A percentile compares a stretch with the other conserved stretches of the same genome.
These are phyloP conservation scores for Prunella himalayana DNA, from an alignment of 2,113 vertebrate genomes.

Conservation along the genomic window DNA sequence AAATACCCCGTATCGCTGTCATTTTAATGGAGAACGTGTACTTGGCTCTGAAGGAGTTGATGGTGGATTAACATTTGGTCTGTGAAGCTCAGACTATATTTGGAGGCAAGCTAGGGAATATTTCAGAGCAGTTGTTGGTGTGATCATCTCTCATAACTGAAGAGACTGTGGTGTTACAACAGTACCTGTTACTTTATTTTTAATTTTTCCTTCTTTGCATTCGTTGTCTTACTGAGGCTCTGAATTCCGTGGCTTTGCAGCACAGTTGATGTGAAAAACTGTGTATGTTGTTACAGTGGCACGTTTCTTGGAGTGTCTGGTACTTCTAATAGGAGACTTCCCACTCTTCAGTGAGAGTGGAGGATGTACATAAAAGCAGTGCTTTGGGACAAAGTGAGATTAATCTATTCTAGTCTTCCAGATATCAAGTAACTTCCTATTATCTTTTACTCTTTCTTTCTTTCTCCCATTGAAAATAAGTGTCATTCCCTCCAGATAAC, in stretches of 20 bases:
- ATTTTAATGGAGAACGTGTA: not conserved
- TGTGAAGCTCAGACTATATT: constrained; percentile 33
- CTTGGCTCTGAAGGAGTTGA: constrained; percentile 6
- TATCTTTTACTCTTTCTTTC: constrained; percentile 46
- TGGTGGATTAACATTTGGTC: constrained; percentile 1
- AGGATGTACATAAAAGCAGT: constrained; percentile 41
- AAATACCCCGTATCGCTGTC: not conserved
- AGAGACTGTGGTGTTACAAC: constrained; percentile 26
- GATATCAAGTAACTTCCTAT: constrained; percentile 59
- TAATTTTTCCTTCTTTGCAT: not conserved
- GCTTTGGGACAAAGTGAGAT: constrained; percentile 52
- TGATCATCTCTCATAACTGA: constrained; percentile 7
- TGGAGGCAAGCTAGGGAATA: constrained; percentile 28
- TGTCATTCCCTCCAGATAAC: constrained; percentile 45
- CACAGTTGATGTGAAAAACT: constrained; percentile 54
- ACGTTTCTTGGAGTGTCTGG: constrained; percentile 37
- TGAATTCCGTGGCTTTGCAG: constrained; percentile 34
- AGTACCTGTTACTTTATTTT: constrained; percentile 11
- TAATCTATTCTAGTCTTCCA: constrained; percentile 66
- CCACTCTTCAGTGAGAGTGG: not conserved
- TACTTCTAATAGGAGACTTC: constrained; percentile 53
- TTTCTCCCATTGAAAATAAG: constrained; percentile 46
- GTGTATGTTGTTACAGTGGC: constrained; percentile 48
- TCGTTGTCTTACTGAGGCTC: constrained; percentile 44
- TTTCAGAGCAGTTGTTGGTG: constrained; percentile 35